Evolutionary conservation across 2,797 vertebrate species (phyloP), one percentile per base, ranked within the genome.

Genomic region (Hybognathus amarus): DNA sequence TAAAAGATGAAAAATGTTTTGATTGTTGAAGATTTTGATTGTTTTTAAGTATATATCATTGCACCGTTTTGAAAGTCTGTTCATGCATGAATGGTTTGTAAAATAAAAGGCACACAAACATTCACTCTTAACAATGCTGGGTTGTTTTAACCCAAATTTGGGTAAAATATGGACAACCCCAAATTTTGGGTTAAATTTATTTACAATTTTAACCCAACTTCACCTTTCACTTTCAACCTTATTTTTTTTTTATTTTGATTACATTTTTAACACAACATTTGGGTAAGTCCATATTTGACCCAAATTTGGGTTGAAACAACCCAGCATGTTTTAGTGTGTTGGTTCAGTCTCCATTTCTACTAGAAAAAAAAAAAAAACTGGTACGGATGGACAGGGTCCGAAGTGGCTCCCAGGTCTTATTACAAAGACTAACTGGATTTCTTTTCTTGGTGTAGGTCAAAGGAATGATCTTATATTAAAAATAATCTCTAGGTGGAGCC

Each of bases 351-450:
- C 9, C 6, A 63, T 77, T 54, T 82, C 68, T 59, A 77, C 79
- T 76, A 79, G 47, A 84, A 82, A 38, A 63, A 40, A 61, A 22
- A 77, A 70, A 61, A n/a, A 80, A 70, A 10, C 38, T n/a, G 54
- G 27, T 30, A 63, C 22, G 52, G 61, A n/a, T 69, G 80, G 70
- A 81, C 73, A 77, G 80, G 38, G 71, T 30, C 63, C n/a, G 64
- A 54, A 40, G 77, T 38, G 40, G 27, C 64, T 82, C 42, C 83
- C 27, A 22, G 69, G 47, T 67, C 38, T 20, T 15, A 61, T 52
- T 74, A 45, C n/a, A 69, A 81, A 69, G 59, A 52, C 30, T 64
- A 45, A 27, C 24, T 27, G 27, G 24, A 75, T 22, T 45, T 42
- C 13, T 24, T 61, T 24, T 77, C 56, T 80, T 10, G 64, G 45